Percentiles rank a stretch among this genome's conserved stretches.
Conservation (phyloP, 2,113 vertebrate species). For the Calyptomena viridis region DNA sequence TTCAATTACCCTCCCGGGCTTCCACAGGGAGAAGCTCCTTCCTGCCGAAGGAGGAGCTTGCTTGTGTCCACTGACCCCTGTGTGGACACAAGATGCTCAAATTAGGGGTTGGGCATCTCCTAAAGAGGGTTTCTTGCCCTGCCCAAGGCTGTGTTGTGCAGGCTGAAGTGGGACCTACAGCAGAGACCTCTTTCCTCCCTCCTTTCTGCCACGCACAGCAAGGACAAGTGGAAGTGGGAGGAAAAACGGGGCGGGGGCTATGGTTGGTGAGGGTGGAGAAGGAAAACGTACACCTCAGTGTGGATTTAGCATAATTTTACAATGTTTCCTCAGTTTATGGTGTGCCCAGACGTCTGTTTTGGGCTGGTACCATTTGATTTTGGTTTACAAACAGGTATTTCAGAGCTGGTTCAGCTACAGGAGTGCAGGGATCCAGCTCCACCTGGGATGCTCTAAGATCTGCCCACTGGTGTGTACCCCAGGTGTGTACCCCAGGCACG, state of each 20-base stretch:
- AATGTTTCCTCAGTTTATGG: neutral
- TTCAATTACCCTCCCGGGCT: rapidly evolving
- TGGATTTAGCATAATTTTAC: neutral
- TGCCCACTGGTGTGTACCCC: neutral
- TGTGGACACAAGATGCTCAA: neutral
- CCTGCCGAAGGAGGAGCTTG: neutral
- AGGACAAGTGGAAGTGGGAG: rapidly evolving
- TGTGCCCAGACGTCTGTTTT: neutral
- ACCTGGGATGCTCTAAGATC: neutral
- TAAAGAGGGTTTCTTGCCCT: neutral
- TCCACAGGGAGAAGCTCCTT: neutral
- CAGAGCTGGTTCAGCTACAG: neutral
- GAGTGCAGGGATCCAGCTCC: neutral
- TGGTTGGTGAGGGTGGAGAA: rapidly evolving
- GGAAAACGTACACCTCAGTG: neutral
- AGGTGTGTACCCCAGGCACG: neutral
- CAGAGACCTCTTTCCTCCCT: neutral
- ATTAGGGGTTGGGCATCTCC: neutral
- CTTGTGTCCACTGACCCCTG: rapidly evolving
- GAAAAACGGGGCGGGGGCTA: neutral
- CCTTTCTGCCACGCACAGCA: neutral
- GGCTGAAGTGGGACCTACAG: neutral
- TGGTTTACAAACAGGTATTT: neutral
- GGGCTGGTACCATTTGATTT: neutral
- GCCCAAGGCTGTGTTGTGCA: neutral